Evolutionary conservation across 1,140 invertebrate genomes (phyloP).

Genomic region (Nymphalis io): DNA sequence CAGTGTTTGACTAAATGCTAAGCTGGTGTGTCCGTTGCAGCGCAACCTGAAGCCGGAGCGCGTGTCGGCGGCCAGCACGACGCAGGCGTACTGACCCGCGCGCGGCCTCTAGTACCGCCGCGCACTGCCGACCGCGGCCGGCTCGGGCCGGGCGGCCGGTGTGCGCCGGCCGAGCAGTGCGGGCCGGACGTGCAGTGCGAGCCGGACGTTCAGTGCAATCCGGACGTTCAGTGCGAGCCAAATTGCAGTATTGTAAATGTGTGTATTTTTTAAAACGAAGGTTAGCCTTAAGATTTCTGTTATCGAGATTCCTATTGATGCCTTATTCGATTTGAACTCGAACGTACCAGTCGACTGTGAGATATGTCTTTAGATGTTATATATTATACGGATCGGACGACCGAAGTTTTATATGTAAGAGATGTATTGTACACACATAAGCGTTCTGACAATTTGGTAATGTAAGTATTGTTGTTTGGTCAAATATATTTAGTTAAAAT

Average conservation of each 20-base stretch:
- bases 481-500: conserved; percentile 40
- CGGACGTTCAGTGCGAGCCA: conserved; percentile 30
- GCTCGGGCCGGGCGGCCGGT: conserved; percentile 2
- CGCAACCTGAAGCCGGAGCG: conserved; percentile 70
- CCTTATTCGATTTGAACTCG: conserved; percentile 36
- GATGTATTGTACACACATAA: conserved; percentile 37
- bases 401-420: conserved; percentile 28
- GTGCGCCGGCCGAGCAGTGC: not conserved
- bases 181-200: conserved; percentile 5
- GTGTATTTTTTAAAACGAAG: conserved; percentile 31
- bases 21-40: conserved; percentile 44
- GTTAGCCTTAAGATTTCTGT: conserved; percentile 22
- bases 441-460: conserved; percentile 50
- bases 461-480: conserved; percentile 31
- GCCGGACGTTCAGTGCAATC: not conserved
- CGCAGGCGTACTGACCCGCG: conserved; percentile 77
- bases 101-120: conserved; percentile 54
- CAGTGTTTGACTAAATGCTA: not conserved
- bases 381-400: conserved; percentile 12
- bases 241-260: conserved; percentile 50
- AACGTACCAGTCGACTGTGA: conserved; percentile 2
- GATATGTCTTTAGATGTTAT: conserved; percentile 14
- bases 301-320: conserved; percentile 48
- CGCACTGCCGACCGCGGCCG: conserved; percentile 35
- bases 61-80: conserved; percentile 69